A percentile compares a stretch with the other conserved stretches of the same genome.
Evolutionary conservation across 2,797 vertebrate species (phyloP).

Genomic region (Lutjanus campechanus): DNA sequence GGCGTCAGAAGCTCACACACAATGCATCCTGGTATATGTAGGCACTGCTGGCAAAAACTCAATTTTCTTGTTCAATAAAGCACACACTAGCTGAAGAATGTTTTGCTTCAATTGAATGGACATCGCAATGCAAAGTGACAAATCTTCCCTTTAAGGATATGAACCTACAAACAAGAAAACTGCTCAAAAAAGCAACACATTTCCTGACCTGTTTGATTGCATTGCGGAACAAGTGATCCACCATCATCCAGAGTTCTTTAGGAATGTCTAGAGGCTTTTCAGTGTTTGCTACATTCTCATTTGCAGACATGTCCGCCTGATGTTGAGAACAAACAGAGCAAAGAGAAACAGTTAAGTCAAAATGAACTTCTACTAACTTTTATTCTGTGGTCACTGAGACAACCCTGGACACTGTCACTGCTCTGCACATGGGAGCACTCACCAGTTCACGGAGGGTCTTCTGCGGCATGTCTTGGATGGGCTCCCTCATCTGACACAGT

Average conservation of each 20-base stretch:
- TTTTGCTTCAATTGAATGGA: no score
- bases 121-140: no score
- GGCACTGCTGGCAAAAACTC: no score
- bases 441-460: conserved; percentile 88
- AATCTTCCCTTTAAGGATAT: background rate
- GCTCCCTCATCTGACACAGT: conserved; percentile 91
- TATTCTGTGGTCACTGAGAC: background rate
- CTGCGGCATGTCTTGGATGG: conserved; percentile 91
- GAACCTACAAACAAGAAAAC: background rate
- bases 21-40: no score
- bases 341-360: conserved; percentile 23
- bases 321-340: conserved; percentile 35
- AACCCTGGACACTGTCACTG: background rate
- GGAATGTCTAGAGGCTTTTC: conserved; percentile 93
- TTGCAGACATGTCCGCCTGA: conserved; percentile 84
- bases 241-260: conserved; percentile 98
- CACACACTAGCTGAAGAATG: no score
- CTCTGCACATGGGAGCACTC: conserved; percentile 63
- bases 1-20: no score
- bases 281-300: conserved; percentile 55
- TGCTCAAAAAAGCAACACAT: background rate
- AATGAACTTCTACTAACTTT: background rate
- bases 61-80: no score
- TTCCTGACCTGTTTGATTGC: conserved; percentile 91
- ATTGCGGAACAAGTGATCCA: conserved; percentile 93